phyloP scores from a whole-genome alignment of 2,797 vertebrate species.

The Thripadectes ignobilis region DNA sequence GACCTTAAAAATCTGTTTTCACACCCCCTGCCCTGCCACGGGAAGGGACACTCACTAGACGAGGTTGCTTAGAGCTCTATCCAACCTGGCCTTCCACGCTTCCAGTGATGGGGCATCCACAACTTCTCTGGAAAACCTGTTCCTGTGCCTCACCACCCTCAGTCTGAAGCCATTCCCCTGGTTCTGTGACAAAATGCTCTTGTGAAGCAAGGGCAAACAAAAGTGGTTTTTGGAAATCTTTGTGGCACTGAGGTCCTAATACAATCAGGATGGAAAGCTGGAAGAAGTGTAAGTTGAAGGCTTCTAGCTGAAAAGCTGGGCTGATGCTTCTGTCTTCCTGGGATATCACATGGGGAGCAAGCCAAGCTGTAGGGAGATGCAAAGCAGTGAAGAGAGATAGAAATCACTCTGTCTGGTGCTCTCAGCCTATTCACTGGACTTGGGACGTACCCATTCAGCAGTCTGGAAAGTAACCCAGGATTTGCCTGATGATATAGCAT shows the following conservation, averaged over 20 bases:
- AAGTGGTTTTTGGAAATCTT: background rate
- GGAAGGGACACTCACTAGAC: background rate
- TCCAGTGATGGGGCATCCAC: background rate
- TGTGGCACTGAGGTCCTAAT: background rate
- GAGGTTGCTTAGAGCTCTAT: background rate
- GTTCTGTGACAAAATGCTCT: background rate
- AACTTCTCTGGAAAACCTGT: background rate
- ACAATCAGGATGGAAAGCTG: background rate
- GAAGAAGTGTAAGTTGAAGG: background rate
- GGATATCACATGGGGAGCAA: accelerated
- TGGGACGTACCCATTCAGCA: background rate
- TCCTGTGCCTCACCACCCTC: background rate
- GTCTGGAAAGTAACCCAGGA: background rate
- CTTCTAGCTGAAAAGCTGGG: background rate
- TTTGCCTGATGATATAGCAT: background rate
- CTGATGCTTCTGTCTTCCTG: background rate
- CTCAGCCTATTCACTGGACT: background rate
- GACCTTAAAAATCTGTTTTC: background rate
- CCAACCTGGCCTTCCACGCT: background rate
- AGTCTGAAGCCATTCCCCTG: background rate
- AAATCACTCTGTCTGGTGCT: background rate
- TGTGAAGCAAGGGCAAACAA: background rate
- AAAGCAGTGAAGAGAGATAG: background rate
- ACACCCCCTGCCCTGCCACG: background rate
- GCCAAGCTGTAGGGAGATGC: background rate